Base-by-base conservation (phyloP, 2,797 vertebrate species). In the Darevskia mixta region DNA sequence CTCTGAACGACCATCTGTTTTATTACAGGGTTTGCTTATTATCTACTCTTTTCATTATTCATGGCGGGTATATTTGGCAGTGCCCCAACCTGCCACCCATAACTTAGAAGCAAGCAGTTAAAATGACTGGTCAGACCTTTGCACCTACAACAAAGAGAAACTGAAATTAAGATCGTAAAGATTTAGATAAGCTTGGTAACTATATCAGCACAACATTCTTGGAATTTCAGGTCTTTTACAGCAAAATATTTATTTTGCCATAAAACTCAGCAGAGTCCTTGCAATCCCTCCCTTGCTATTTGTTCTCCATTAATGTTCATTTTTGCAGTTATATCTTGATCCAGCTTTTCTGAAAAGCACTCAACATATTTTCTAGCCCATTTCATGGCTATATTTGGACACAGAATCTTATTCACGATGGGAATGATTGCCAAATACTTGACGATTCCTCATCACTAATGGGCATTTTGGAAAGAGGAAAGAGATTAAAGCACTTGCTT, bases 141-240 rank as follows among this genome's bases (percentile, higher is more conserved):
- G 45, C 32, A 83, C 58, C 0, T 0, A 0, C 66, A 71, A 38
- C 29, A 88, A 88, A 89, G 87, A 84, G 69, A 82, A 49, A 71
- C 32, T 79, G 87, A 90, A 79, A 79, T 89, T 92, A 90, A 27
- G 85, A 86, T 45, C 18, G 75, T 15, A 87, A 55, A 85, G 89
- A 87, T 82, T 92, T 88, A 90, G 91, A 93, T 87, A 87, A 94
- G 94, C n/a, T n/a, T 20, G 87, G 41, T 87, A 88, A 90, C 93
- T 92, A 76, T 5, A 66, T 84, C 29, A 83, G 35, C 32, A 49
- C 73, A 82, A 29, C 27, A 38, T 25, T 90, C 88, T 17, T 6
- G 0, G 43, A 84, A 86, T 69, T 13, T 77, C 85, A 10, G 79
- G 45, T 10, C 29, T 8, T 85, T 88, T 43, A 85, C 15, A 64